Base-by-base conservation (phyloP, 1,140 invertebrate species). In the Gryon sp. region DNA sequence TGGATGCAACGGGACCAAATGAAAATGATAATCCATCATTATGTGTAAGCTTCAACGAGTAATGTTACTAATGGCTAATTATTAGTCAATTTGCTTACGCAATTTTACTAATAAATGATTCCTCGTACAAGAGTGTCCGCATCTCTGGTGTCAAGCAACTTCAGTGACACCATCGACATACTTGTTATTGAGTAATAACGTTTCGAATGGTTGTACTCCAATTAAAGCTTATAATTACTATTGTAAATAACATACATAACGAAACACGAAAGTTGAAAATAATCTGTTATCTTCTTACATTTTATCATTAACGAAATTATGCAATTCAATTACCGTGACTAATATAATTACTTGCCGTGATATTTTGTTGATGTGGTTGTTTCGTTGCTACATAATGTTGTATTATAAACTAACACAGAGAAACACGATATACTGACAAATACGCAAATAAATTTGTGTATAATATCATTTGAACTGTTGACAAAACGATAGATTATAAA, bases 1-100 rank as follows among this genome's bases (percentile, higher is more conserved):
- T 12, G 15, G 60, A n/a, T n/a, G n/a, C n/a, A 34, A 38, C 55
- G 50, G 38, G 76, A 50, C 52, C 26, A 41, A 66, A 76, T 77
- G 70, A 78, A 82, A 83, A 81, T 76, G 75, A 65, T 80, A 82
- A 85, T 85, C 74, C 81, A 70, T 85, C 84, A 83, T 79, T 83
- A 72, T 68, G 72, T 63, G 40, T 76, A 70, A 55, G 74, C 72
- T 76, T 38, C 68, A 55, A 65, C 30, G 65, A 45, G 70, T 72
- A 70, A 72, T 73, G 60, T 79, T 74, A 73, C 80, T 81, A 84
- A 85, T 85, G 83, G 66, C 78, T 81, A 86, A 85, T 86, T 66
- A 78, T 78, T 86, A 84, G 82, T 84, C 82, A 82, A 86, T 86
- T 85, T 84, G 84, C 59, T 79, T 78, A 73, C 75, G 80, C 82